Conservation (phyloP, 2,888 invertebrate species). For the Zelleria hepariella region DNA sequence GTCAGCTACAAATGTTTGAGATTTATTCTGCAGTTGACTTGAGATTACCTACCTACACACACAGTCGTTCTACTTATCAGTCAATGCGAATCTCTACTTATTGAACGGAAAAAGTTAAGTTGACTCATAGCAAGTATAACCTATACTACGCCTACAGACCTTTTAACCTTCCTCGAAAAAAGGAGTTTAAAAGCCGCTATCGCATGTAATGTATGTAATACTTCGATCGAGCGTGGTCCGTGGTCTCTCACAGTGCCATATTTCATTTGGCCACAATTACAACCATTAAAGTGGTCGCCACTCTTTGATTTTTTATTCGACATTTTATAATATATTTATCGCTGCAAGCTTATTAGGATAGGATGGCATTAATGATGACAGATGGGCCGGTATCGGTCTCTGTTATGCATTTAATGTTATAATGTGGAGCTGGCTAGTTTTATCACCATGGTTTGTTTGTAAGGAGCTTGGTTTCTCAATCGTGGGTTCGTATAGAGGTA, state of each 20-base stretch:
- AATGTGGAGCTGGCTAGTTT: conserved; percentile 19
- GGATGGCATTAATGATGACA: conserved; percentile 70
- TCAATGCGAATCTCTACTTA: too few species aligned
- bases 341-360: conserved; percentile 67
- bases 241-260: conserved; percentile 33
- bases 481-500: too few species aligned
- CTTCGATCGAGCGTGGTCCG: neutral
- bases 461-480: too few species aligned
- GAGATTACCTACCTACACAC: too few species aligned
- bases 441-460: too few species aligned
- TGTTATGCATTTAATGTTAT: neutral
- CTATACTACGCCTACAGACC: too few species aligned
- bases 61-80: too few species aligned
- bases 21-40: too few species aligned
- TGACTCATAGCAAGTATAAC: too few species aligned
- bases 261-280: conserved; percentile 68
- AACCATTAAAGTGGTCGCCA: conserved; percentile 62
- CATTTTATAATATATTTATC: conserved; percentile 44
- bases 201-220: neutral
- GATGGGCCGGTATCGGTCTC: conserved; percentile 51
- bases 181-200: neutral
- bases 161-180: too few species aligned
- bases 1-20: too few species aligned
- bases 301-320: conserved; percentile 53
- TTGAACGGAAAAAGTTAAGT: too few species aligned